These are phyloP conservation scores for Pangasius macronema DNA, from an alignment of 2,797 vertebrate species.

Conservation along the genomic window DNA sequence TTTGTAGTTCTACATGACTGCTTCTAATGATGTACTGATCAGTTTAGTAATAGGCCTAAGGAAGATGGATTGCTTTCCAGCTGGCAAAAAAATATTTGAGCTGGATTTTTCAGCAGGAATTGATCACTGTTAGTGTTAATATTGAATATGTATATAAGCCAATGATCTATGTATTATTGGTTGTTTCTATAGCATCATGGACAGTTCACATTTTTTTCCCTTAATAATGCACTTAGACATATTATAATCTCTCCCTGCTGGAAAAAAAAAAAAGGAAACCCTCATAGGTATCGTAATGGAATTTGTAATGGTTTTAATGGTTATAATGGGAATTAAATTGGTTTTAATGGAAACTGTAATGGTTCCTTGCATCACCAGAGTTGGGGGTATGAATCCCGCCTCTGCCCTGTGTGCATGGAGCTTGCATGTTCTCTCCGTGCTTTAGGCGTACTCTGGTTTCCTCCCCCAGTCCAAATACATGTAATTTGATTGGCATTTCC, in stretches of 20 bases:
- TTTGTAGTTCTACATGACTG: constrained; percentile 7
- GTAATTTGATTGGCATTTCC: too few relatives aligned
- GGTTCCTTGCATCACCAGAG: too few relatives aligned
- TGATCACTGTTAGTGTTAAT: background rate
- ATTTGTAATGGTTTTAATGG: too few relatives aligned
- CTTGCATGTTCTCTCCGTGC: too few relatives aligned
- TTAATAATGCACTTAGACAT: background rate
- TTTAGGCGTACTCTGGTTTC: too few relatives aligned
- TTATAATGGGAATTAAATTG: too few relatives aligned
- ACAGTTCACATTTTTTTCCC: background rate
- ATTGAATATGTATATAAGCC: background rate
- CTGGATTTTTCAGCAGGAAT: background rate
- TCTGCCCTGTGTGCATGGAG: too few relatives aligned
- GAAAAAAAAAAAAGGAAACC: too few relatives aligned
- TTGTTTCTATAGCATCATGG: background rate
- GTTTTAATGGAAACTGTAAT: too few relatives aligned
- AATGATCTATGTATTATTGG: background rate
- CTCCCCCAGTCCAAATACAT: too few relatives aligned
- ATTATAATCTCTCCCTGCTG: background rate
- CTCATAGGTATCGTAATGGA: too few relatives aligned
- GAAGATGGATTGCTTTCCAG: background rate
- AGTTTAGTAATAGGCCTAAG: background rate
- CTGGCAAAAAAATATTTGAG: background rate
- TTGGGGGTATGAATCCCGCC: too few relatives aligned
- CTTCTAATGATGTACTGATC: background rate